Evolutionary conservation across 2,113 vertebrate species (phyloP).

Genomic region (Cariama cristata): DNA sequence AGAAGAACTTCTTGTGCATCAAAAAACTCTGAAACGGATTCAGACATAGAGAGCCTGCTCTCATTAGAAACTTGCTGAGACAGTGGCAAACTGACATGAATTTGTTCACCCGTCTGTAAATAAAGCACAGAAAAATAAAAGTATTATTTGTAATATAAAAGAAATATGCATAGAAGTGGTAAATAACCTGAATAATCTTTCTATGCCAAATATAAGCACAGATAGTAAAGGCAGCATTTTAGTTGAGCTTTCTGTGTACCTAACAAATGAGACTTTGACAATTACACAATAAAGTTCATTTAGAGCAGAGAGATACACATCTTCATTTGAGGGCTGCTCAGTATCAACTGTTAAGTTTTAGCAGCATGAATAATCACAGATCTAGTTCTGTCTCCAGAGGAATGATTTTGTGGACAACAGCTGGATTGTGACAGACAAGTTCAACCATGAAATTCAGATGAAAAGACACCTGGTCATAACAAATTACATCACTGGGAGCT

Average conservation of each 20-base stretch:
- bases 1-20: conserved; percentile 98
- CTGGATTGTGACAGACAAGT: background rate
- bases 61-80: conserved; percentile 96
- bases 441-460: background rate
- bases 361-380: background rate
- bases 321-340: background rate
- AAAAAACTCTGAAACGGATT: conserved; percentile 98
- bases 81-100: conserved; percentile 90
- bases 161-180: background rate
- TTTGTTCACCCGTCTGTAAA: conserved; percentile 87
- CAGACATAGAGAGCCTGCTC: conserved; percentile 98
- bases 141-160: background rate
- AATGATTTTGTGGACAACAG: background rate
- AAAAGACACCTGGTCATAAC: background rate
- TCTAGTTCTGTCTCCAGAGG: background rate
- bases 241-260: background rate
- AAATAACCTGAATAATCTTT: background rate
- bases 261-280: background rate
- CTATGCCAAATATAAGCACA: background rate
- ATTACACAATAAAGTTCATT: background rate
- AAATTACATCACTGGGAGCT: background rate
- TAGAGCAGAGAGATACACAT: background rate
- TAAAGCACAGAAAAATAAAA: conserved; percentile 19
- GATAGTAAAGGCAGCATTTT: background rate
- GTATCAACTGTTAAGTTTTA: background rate